Evolutionary conservation across 2,113 vertebrate species (phyloP), one percentile per base, ranked within the genome.

Genomic region (Oceanodroma tethys): DNA sequence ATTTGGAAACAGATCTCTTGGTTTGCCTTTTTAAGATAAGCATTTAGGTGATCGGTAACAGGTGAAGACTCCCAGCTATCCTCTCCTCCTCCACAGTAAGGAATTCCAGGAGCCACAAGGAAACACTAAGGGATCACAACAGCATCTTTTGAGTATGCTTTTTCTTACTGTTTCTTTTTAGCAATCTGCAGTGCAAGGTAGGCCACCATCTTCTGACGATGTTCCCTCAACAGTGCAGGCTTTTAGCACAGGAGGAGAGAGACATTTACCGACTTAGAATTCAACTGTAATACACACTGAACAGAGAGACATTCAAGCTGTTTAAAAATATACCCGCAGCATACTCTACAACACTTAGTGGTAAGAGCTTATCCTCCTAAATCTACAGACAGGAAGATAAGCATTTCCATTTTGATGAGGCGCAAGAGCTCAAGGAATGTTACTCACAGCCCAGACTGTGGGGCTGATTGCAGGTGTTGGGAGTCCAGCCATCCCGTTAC

Each of bases 331-430:
- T 3, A 65, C 42, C 67, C 26, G 2, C 65, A 19, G 71, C 8
- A 17, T 68, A 75, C 74, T 75, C 79, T 79, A 73, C 88, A 86
- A 14, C 79, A 53, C 88, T 96, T 93, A 88, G 88, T 29, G 91
- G 89, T 56, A 63, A 93, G 56, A 90, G 78, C 79, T 96, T 95
- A 95, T 95, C 88, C 82, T 86, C 62, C 71, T 36, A 0, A 85
- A 96, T 86, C 85, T 50, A 71, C 81, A 88, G 62, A 27, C 62
- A 18, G 79, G 26, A 50, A 95, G 91, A 91, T 93, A 87, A 97
- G 42, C 38, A 20, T 55, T 91, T 32, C 72, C 50, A 21, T 9
- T 80, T 1, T 47, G 58, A n/a, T 40, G 62, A 88, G 53, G 62
- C 3, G 0, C 18, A 34, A 10, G 63, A 89, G 63, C 48, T 73